Percentiles rank a stretch among this genome's conserved stretches.
Conservation (phyloP, 2,888 invertebrate genomes). For the Agriopis aurantiaria region DNA sequence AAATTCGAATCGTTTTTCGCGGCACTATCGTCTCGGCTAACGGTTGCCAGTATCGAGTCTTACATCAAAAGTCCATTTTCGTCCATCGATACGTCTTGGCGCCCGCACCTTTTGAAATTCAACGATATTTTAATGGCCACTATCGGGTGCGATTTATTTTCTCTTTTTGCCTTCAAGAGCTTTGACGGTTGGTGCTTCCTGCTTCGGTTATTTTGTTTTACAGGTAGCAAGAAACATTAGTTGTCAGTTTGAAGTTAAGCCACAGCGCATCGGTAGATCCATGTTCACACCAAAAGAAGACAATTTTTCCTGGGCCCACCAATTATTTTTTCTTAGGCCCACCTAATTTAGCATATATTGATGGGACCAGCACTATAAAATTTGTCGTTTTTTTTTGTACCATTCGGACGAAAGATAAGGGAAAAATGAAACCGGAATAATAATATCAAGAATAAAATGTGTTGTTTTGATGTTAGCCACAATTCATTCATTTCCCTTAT, state of each 20-base stretch:
- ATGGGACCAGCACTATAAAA: no score
- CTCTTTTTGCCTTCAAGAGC: conserved; percentile 58
- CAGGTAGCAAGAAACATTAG: conserved; percentile 41
- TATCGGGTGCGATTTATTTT: conserved; percentile 76
- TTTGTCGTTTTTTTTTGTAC: no score
- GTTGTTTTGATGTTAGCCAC: no score
- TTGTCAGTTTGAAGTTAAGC: neutral
- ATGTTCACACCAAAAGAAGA: no score
- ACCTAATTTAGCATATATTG: no score
- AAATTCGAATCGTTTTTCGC: conserved; percentile 46
- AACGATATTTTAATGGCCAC: conserved; percentile 85
- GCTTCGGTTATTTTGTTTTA: conserved; percentile 44
- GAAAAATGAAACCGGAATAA: no score
- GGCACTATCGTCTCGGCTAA: conserved; percentile 35
- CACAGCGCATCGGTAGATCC: neutral
- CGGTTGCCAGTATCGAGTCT: conserved; percentile 47
- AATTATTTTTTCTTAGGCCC: no score
- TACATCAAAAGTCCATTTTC: conserved; percentile 82
- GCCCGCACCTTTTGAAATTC: conserved; percentile 76
- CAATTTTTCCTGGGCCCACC: no score
- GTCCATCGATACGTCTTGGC: conserved; percentile 71
- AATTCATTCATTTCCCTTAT: no score
- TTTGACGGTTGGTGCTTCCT: conserved; percentile 64
- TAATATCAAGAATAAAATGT: no score
- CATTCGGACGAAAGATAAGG: no score